phyloP scores from a whole-genome alignment of 2,113 vertebrate species.

The Anhinga rufa region DNA sequence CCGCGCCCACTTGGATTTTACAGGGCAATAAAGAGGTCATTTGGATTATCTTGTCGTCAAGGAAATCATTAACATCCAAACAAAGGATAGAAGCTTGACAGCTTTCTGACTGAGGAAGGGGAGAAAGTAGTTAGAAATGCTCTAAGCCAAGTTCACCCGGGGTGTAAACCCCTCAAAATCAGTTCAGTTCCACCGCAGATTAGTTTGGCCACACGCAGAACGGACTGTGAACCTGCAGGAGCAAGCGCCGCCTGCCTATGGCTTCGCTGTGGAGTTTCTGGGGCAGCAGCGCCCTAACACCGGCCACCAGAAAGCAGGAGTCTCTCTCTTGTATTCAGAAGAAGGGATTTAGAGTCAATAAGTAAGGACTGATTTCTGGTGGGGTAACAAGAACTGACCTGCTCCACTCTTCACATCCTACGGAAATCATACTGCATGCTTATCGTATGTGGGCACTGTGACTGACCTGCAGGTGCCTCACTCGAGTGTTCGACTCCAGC shows the following conservation, averaged over 20 bases:
- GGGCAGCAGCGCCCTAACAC: not conserved
- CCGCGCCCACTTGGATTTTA: not conserved
- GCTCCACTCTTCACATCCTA: not conserved
- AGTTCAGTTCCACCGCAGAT: not conserved
- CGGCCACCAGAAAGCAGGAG: not conserved
- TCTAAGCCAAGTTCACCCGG: not conserved
- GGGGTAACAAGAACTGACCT: not conserved
- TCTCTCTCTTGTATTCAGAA: not conserved
- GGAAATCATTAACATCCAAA: constrained; percentile 1
- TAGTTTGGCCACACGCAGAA: accelerated
- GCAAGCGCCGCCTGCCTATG: not conserved
- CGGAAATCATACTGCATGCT: not conserved
- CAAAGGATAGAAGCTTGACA: not conserved
- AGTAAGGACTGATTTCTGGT: not conserved
- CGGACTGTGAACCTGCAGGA: not conserved
- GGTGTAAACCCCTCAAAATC: not conserved
- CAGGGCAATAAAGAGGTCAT: constrained; percentile 12
- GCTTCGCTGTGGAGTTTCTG: accelerated
- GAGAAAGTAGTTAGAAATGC: not conserved
- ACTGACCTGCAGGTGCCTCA: not conserved
- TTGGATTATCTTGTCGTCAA: constrained; percentile 50
- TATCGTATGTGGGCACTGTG: not conserved
- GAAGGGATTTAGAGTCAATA: not conserved
- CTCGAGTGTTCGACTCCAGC: not conserved
- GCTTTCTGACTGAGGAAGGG: not conserved